A percentile compares a stretch with the other conserved stretches of the same genome.
Evolutionary conservation across 2,797 vertebrate genomes (phyloP).

Genomic region (Xenopus petersii): DNA sequence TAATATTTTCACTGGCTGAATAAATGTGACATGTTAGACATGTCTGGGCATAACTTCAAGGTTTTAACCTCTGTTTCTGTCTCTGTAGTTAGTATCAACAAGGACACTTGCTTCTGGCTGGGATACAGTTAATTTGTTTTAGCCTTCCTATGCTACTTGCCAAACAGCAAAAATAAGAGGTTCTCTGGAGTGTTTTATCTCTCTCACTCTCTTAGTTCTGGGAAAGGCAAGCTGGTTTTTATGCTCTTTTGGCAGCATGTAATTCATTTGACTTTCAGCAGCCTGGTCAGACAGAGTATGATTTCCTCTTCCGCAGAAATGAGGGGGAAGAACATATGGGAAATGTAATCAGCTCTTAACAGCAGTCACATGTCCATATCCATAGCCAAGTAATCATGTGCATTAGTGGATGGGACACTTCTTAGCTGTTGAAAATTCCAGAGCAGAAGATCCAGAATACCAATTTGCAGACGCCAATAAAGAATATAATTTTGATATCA

Average conservation of each 20-base stretch:
- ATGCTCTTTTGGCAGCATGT: conserved; percentile 1
- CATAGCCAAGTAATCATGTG: background rate
- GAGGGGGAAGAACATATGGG: background rate
- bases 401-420: background rate
- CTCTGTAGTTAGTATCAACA: no score
- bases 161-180: background rate
- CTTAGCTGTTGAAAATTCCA: background rate
- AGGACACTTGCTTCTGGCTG: background rate
- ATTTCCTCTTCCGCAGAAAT: background rate
- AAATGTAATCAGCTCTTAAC: conserved; percentile 9
- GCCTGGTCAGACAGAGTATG: background rate
- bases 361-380: background rate
- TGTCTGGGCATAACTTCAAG: no score
- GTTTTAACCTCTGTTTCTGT: no score
- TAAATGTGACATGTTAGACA: no score
- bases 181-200: background rate
- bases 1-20: no score
- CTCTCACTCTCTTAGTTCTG: background rate
- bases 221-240: background rate
- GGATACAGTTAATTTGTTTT: background rate
- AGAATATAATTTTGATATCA: background rate
- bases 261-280: background rate
- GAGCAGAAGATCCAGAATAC: background rate
- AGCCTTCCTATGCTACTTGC: background rate
- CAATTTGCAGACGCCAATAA: background rate